Conservation (phyloP, 2,888 invertebrate species). For the Cyaniris semiargus region DNA sequence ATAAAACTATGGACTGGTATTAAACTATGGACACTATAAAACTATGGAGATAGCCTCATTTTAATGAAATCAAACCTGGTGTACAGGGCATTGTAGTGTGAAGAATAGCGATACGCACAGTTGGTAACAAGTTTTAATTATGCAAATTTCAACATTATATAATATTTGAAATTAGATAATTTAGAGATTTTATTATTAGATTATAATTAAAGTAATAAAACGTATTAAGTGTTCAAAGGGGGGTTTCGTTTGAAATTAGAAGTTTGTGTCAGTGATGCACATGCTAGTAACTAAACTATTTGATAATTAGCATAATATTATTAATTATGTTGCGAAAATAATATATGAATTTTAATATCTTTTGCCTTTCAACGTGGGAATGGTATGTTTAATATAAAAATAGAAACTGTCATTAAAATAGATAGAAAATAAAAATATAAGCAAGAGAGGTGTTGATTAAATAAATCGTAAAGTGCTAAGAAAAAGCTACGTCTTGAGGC, state of each 20-base stretch:
- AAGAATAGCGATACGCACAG: background rate
- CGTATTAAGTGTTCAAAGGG: background rate
- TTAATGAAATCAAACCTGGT: background rate
- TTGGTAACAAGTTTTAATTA: slow-evolving; percentile 2
- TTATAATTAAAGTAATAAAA: slow-evolving; percentile 11
- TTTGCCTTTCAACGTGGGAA: background rate
- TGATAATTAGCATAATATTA: background rate
- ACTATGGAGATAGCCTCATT: background rate
- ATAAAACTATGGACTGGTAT: too few species aligned
- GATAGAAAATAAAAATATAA: background rate
- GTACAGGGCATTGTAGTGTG: background rate
- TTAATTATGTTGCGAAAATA: background rate
- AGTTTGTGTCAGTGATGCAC: slow-evolving; percentile 1
- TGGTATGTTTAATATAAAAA: background rate
- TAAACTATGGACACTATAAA: too few species aligned
- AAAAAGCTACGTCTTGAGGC: too few species aligned
- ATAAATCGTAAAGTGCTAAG: too few species aligned
- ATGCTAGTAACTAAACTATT: background rate
- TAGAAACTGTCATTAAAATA: background rate
- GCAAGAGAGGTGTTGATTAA: background rate
- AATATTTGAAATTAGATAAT: slow-evolving; percentile 7
- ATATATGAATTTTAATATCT: background rate
- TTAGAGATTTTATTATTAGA: background rate
- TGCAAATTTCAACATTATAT: background rate
- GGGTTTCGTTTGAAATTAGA: background rate